Base-by-base conservation (phyloP, 2,797 vertebrate species). In the Crypturellus tataupa region DNA sequence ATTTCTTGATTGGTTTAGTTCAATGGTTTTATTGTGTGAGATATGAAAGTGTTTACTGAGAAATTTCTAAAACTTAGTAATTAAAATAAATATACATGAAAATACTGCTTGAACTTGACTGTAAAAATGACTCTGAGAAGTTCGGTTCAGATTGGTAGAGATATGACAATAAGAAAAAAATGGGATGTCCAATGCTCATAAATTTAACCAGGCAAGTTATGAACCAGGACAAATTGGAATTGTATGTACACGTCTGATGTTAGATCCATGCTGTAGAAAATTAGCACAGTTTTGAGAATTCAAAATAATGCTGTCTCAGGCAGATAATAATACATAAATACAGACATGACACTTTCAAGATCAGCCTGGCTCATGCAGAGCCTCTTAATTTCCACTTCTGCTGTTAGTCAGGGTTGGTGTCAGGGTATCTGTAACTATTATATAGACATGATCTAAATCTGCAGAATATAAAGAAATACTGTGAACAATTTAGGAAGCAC, bases 21-120 rank as follows among this genome's bases (percentile, higher is more conserved):
- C 27, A 56, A 39, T 64, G 39, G 3, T 16, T 76, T 91, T 89
- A 55, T 72, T 81, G 51, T 73, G 37, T 18, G 46, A 40, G 53
- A 90, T 11, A 58, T 49, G 60, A 76, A 80, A 85, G 23, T 82
- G 33, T 10, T 87, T 47, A 68, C 39, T 60, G 60, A 82, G 90
- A 90, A 1, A 71, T 89, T 90, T 87, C 64, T 82, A 73, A 87
- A 87, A 90, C 33, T 59, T 68, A 60, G 25, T 31, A 90, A 92
- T 82, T 87, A 15, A 71, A 58, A 85, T 33, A 95, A 92, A 80
- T 58, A 13, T 21, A 47, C 59, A 59, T 70, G 29, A 56, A 82
- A 82, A 46, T 89, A 39, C n/a, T 80, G 13, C 46, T 77, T 68
- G 46, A 64, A 67, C 17, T 49, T 80, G 68, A 16, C 51, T 53